These are phyloP conservation scores for Hybos culiciformis DNA, from an alignment of 2,888 invertebrate genomes.

Conservation along the genomic window DNA sequence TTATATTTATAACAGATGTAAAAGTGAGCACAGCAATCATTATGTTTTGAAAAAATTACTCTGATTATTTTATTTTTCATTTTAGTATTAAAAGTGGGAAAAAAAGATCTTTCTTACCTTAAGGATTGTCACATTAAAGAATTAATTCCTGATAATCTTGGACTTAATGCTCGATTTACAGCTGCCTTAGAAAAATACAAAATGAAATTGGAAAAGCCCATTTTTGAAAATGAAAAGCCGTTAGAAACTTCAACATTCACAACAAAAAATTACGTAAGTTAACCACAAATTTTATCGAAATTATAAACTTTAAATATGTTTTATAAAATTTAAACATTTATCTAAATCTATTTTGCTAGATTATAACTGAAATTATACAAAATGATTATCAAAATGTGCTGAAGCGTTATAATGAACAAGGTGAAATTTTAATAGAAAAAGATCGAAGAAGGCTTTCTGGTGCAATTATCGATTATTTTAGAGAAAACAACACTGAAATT, in stretches of 20 bases:
- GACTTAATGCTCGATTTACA: not conserved
- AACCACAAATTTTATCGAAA: not conserved
- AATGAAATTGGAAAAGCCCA: too few species aligned
- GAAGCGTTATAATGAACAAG: not conserved
- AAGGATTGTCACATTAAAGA: not conserved
- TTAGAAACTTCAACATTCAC: not conserved
- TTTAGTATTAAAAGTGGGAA: not conserved
- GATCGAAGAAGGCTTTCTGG: not conserved
- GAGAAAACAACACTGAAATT: too few species aligned
- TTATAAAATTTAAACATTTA: not conserved
- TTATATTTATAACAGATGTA: not conserved
- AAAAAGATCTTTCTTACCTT: not conserved
- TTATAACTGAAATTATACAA: not conserved
- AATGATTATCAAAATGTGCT: not conserved
- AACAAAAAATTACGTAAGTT: not conserved
- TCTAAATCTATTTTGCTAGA: not conserved
- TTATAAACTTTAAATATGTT: not conserved
- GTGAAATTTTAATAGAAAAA: not conserved
- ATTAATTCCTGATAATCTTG: not conserved
- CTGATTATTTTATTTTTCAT: not conserved
- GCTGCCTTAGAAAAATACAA: not conserved
- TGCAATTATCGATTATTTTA: not conserved
- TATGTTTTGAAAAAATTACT: too few species aligned
- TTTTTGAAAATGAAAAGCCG: not conserved
- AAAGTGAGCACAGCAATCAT: not conserved